These are phyloP conservation scores for Cottus gobio DNA, from an alignment of 2,113 vertebrate species.

Conservation along the genomic window DNA sequence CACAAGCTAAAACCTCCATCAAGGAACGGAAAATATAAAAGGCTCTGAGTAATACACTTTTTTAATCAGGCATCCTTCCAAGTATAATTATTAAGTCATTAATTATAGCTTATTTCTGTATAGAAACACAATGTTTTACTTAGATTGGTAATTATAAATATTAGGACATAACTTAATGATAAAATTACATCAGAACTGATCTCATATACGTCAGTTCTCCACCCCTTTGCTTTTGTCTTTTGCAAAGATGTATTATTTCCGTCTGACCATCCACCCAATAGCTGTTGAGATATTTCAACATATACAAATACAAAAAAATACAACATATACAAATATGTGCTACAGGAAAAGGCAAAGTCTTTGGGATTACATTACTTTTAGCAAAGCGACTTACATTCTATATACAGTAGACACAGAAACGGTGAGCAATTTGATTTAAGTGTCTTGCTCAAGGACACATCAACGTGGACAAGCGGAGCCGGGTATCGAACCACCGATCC, in stretches of 20 bases:
- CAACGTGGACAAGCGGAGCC: too few species aligned
- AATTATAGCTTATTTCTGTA: neutral
- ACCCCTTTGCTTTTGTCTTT: neutral
- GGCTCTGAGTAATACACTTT: neutral
- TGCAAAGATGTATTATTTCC: neutral
- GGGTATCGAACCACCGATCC: too few species aligned
- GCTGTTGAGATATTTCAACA: too few species aligned
- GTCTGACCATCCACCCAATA: too few species aligned
- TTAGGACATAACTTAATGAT: neutral
- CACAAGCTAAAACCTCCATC: constrained; percentile 43
- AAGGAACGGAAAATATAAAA: constrained; percentile 20
- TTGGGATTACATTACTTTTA: too few species aligned
- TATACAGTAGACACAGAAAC: too few species aligned
- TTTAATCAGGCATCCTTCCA: neutral
- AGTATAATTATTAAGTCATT: neutral
- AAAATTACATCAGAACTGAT: neutral
- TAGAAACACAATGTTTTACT: neutral
- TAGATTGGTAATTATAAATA: neutral
- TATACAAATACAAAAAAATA: too few species aligned
- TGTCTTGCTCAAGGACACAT: too few species aligned
- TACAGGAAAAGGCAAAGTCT: too few species aligned
- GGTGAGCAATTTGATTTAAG: too few species aligned
- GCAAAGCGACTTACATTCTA: too few species aligned
- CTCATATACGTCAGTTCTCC: neutral
- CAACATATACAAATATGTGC: too few species aligned